Evolutionary conservation across 1,140 invertebrate genomes (phyloP), one percentile per base, ranked within the genome.

Genomic region (Drosophila athabasca): DNA sequence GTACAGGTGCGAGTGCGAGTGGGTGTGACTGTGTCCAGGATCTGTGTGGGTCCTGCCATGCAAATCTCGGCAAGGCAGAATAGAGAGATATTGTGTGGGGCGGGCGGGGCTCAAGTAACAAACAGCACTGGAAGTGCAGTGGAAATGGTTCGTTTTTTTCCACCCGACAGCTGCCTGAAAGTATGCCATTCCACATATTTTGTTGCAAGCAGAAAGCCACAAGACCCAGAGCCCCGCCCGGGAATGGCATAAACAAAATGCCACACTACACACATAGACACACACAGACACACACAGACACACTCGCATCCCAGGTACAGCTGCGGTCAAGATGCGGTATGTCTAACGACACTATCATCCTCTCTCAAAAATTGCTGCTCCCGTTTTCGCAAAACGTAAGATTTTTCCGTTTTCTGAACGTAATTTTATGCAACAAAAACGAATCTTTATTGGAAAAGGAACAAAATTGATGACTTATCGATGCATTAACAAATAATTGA

Each of bases 161-260:
- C 70, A 79, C 3, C 81, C 67, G 74, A 68, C 83, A 76, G 83
- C 66, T 67, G 82, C 83, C 78, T 61, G 66, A 31, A 65, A 87
- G 82, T 87, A 88, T 88, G 82, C 82, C 79, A 75, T 88, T 83
- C 82, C 79, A 75, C 82, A 87, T 69, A 88, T 79, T 87, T 73
- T 43, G 67, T 66, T 82, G 68, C 71, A 66, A 53, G 22, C 45
- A 76, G 76, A 75, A 71, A 72, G 49, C 71, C 72, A 52, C 61
- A 66, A 52, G 22, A 24, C 35, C 22, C 15, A 15, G 26, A 15
- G 26, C n/a, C 39, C 24, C 31, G 31, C 9, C 24, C 24, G 24
- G 24, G 24, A 35, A 1, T 11, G 31, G 9, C 31, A 54, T 29
- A 53, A 24, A 61, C 49, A 72, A 62, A 73, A 29, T n/a, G 22